These are phyloP conservation scores for Sphyrna mokarran DNA, from an alignment of 2,113 vertebrate species.

Conservation along the genomic window DNA sequence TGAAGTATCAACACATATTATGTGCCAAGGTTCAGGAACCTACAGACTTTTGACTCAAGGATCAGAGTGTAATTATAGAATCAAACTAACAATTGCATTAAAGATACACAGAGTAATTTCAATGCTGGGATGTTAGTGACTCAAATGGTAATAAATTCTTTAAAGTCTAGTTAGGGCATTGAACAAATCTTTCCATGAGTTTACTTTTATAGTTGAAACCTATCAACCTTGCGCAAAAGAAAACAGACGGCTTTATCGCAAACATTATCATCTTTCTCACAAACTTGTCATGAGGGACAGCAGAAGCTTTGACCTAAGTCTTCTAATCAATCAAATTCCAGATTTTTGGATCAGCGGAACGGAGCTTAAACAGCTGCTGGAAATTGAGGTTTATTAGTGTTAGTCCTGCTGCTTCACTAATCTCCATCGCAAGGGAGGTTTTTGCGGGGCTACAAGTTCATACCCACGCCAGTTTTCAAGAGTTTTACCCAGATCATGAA, in stretches of 20 bases:
- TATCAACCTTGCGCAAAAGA: background rate
- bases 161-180: background rate
- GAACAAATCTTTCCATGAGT: background rate
- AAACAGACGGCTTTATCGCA: constrained; percentile 5
- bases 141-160: background rate
- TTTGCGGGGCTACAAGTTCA: background rate
- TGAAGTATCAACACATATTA: background rate
- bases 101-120: background rate
- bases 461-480: too few species aligned
- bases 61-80: background rate
- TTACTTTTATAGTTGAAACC: background rate
- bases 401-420: background rate
- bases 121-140: background rate
- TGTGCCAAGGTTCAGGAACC: background rate
- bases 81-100: background rate
- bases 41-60: background rate
- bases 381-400: background rate
- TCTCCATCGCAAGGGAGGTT: background rate
- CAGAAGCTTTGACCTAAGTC: background rate
- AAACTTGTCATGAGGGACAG: background rate
- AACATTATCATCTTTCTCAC: background rate
- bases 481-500: background rate
- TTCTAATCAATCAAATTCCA: constrained; percentile 30
- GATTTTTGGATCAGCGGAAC: background rate
- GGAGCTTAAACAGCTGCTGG: background rate